Evolutionary conservation across 2,888 invertebrate genomes (phyloP).

Genomic region (Rhimphoctona megacephalus): DNA sequence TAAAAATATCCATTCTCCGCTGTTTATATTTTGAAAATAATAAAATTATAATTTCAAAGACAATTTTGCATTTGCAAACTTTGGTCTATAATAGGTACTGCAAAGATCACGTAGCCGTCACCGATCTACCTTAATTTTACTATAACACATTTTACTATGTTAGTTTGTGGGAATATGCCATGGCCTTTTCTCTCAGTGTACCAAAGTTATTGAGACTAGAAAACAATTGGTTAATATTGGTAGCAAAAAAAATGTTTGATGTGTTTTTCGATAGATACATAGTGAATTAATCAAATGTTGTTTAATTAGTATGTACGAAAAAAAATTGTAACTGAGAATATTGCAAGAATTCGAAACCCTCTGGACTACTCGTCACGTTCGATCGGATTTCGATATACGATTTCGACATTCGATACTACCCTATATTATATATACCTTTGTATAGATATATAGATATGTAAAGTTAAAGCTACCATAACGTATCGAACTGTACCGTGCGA

Average conservation of each 20-base stretch:
- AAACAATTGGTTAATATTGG: not conserved
- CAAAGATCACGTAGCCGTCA: too few species aligned
- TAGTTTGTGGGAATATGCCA: too few species aligned
- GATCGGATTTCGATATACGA: conserved; percentile 77
- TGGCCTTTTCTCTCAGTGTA: too few species aligned
- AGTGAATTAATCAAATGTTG: not conserved
- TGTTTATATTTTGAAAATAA: too few species aligned
- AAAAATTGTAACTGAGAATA: conserved; percentile 16
- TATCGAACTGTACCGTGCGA: conserved; percentile 56
- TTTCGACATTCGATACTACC: conserved; percentile 70
- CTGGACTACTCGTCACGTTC: conserved; percentile 50
- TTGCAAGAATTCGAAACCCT: conserved; percentile 64
- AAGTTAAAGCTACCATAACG: conserved; percentile 22
- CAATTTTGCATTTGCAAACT: too few species aligned
- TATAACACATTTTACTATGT: too few species aligned
- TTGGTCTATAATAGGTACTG: too few species aligned
- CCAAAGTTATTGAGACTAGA: too few species aligned
- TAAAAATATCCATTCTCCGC: too few species aligned
- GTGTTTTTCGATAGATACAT: not conserved
- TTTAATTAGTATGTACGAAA: not conserved
- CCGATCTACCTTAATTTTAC: too few species aligned
- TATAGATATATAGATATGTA: conserved; percentile 7
- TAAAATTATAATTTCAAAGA: too few species aligned
- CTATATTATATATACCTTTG: conserved; percentile 19
- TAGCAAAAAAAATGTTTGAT: not conserved